Conservation (phyloP, 1,140 invertebrate species). For the Drosophila ficusphila region DNA sequence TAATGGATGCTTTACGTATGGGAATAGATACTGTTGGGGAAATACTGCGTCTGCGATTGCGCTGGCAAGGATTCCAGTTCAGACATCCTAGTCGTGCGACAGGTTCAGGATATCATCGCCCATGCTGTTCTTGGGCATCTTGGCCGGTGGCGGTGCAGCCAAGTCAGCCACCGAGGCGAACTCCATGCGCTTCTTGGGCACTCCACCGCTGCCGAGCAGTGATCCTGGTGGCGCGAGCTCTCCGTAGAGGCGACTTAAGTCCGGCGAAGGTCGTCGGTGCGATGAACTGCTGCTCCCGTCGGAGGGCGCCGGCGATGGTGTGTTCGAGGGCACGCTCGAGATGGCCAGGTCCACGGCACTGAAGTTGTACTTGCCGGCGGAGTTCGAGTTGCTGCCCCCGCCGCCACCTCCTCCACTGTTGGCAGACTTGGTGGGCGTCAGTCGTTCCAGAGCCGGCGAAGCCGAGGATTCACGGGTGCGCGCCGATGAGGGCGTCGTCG, state of each 20-base stretch:
- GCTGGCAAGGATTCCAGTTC: conserved; percentile 28
- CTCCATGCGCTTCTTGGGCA: conserved; percentile 84
- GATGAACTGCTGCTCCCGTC: conserved; percentile 75
- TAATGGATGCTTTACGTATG: conserved; percentile 50
- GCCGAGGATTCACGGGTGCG: conserved; percentile 79
- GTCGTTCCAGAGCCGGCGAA: conserved; percentile 81
- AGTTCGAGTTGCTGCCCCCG: conserved; percentile 64
- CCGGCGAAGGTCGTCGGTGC: conserved; percentile 72
- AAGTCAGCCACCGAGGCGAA: conserved; percentile 83
- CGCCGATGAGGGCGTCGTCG: conserved; percentile 64
- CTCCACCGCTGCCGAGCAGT: conserved; percentile 39
- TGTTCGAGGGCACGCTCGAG: conserved; percentile 82
- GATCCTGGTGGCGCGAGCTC: conserved; percentile 66
- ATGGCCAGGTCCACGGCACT: conserved; percentile 84
- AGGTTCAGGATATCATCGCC: conserved; percentile 75
- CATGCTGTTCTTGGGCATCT: conserved; percentile 88
- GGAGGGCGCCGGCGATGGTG: conserved; percentile 75
- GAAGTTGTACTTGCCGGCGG: conserved; percentile 84
- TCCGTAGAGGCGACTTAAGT: conserved; percentile 75
- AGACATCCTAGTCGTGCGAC: conserved; percentile 60
- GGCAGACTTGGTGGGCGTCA: conserved; percentile 77
- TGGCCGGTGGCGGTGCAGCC: conserved; percentile 78
- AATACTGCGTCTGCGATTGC: conserved; percentile 50
- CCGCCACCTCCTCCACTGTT: conserved; percentile 38
- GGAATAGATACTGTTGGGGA: conserved; percentile 52